Conservation (phyloP, 2,113 vertebrate genomes). For the Catharus fuscescens region DNA sequence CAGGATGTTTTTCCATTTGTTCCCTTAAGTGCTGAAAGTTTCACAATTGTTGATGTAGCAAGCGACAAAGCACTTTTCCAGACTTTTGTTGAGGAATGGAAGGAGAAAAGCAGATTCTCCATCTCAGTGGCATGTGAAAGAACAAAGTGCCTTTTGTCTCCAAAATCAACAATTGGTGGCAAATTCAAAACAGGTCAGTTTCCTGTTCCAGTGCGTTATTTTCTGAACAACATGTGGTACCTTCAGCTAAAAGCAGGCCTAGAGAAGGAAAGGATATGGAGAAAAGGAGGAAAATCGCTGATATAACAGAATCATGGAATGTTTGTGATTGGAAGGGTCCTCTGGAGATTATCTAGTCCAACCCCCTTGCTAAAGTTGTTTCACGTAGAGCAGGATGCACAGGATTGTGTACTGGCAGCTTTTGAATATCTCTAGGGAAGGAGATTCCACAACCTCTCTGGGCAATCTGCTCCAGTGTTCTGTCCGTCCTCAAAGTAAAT, state of each 20-base stretch:
- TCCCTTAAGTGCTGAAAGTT: conserved; percentile 76
- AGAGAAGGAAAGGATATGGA: neutral
- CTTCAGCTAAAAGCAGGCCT: neutral
- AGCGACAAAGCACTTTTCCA: conserved; percentile 86
- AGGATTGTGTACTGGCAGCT: neutral
- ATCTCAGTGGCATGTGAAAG: conserved; percentile 89
- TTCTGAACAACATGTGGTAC: neutral
- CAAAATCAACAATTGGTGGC: conserved; percentile 76
- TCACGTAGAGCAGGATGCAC: neutral
- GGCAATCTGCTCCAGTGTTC: neutral
- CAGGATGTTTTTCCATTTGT: conserved; percentile 72
- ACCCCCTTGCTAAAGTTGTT: neutral
- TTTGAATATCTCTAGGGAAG: neutral
- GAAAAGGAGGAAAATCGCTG: neutral
- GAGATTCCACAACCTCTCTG: neutral
- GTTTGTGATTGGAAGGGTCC: neutral
- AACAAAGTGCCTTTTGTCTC: conserved; percentile 58
- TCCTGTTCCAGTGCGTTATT: neutral
- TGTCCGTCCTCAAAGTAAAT: neutral
- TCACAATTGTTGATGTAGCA: conserved; percentile 92
- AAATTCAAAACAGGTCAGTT: conserved; percentile 85
- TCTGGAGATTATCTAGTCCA: neutral
- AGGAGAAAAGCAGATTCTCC: conserved; percentile 82
- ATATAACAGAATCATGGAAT: neutral
- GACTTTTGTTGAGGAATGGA: conserved; percentile 92